phyloP scores from a whole-genome alignment of 2,797 vertebrate genomes.

The Acipenser transmontanus region DNA sequence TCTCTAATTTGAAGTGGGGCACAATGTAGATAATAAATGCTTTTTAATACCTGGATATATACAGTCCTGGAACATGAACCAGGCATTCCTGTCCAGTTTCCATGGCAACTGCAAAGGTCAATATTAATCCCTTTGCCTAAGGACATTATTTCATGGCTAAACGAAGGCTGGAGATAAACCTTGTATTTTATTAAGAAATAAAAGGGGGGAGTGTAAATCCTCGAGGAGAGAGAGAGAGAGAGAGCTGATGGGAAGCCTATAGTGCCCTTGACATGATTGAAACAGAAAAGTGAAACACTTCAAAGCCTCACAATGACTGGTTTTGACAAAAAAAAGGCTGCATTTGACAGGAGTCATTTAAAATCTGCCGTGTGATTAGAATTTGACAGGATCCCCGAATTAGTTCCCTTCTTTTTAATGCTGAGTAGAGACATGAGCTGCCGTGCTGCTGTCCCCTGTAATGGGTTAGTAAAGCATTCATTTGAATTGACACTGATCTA shows the following conservation, averaged over 20 bases:
- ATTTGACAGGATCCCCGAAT: conserved; percentile 19
- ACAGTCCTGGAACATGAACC: conserved; percentile 43
- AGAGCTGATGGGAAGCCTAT: background rate
- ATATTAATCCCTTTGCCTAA: conserved; percentile 25
- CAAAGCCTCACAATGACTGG: conserved; percentile 12
- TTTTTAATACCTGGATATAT: conserved; percentile 43
- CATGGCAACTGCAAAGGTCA: conserved; percentile 57
- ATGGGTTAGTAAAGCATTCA: conserved; percentile 37
- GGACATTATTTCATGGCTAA: conserved; percentile 18
- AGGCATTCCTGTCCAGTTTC: conserved; percentile 59
- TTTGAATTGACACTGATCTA: conserved; percentile 54
- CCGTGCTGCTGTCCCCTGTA: conserved; percentile 23
- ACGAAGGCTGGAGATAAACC: conserved; percentile 18
- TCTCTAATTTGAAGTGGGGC: no score
- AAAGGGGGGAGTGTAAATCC: conserved; percentile 17
- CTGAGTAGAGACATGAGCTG: background rate
- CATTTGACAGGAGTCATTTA: conserved; percentile 22
- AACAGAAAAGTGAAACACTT: conserved; percentile 15
- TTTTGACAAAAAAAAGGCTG: conserved; percentile 8
- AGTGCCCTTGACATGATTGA: conserved; percentile 15
- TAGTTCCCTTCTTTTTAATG: conserved; percentile 19
- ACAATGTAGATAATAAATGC: conserved; percentile 14
- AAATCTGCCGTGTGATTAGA: conserved; percentile 14
- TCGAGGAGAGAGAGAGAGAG: background rate
- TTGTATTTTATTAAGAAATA: conserved; percentile 14